Evolutionary conservation across 1,140 invertebrate genomes (phyloP).

Genomic region (Agrilus planipennis): DNA sequence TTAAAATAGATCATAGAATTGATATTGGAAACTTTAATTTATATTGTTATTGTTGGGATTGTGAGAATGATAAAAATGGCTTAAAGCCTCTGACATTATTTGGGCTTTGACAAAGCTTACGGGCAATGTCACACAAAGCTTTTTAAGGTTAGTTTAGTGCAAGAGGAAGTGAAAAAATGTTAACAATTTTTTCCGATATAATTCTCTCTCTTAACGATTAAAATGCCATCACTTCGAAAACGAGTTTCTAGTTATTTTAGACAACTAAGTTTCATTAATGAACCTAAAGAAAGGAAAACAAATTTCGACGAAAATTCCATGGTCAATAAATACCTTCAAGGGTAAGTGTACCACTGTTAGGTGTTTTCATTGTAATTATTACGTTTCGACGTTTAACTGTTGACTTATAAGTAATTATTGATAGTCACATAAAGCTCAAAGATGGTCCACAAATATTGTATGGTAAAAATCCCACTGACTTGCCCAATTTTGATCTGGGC

Average conservation of each 20-base stretch:
- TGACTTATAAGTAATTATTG: slow-evolving; percentile 7
- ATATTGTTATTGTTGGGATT: too few relatives aligned
- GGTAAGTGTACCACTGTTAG: slow-evolving; percentile 39
- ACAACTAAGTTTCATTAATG: slow-evolving; percentile 55
- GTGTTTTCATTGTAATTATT: not conserved
- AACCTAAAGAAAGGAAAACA: slow-evolving; percentile 40
- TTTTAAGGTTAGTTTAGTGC: not conserved
- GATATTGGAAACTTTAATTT: too few relatives aligned
- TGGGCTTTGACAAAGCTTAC: not conserved
- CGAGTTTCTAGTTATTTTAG: slow-evolving; percentile 62
- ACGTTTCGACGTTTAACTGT: not conserved
- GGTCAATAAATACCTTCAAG: slow-evolving; percentile 59
- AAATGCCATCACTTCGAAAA: slow-evolving; percentile 60
- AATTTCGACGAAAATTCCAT: slow-evolving; percentile 52
- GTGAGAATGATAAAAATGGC: too few relatives aligned
- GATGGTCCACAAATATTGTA: slow-evolving; percentile 49
- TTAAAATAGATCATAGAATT: too few relatives aligned
- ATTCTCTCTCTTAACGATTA: not conserved
- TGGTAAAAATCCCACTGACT: slow-evolving; percentile 51
- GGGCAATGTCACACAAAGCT: not conserved
- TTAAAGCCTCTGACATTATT: not conserved
- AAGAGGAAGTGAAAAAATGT: not conserved
- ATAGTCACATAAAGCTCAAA: slow-evolving; percentile 25
- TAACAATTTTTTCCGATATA: not conserved
- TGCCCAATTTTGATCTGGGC: slow-evolving; percentile 45